Conservation (phyloP, 2,797 vertebrate species). For the Chaetophractus vellerosus region DNA sequence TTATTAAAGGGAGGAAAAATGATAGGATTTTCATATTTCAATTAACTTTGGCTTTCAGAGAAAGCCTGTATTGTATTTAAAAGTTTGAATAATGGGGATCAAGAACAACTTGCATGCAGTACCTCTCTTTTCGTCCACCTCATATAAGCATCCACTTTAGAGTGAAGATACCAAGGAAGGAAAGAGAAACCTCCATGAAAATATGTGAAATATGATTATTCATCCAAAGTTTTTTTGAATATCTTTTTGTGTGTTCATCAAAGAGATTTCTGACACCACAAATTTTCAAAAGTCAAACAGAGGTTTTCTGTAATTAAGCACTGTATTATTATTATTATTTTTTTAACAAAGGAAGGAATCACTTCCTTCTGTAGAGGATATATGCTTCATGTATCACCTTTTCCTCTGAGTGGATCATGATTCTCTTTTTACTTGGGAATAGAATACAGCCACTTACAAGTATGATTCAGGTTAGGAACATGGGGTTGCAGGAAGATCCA, state of each 20-base stretch:
- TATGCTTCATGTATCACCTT: neutral
- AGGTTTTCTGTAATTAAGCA: slow-evolving; percentile 6
- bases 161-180: slow-evolving; percentile 6
- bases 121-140: neutral
- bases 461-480: neutral
- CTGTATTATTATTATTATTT: slow-evolving; percentile 20
- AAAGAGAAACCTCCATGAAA: slow-evolving; percentile 34
- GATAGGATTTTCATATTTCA: slow-evolving; percentile 36
- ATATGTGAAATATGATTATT: neutral
- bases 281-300: slow-evolving; percentile 7
- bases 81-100: slow-evolving; percentile 23
- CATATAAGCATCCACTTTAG: neutral
- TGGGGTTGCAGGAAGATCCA: neutral
- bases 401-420: neutral
- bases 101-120: slow-evolving; percentile 52
- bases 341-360: slow-evolving; percentile 34
- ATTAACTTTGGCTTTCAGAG: slow-evolving; percentile 41
- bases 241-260: neutral
- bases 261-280: slow-evolving; percentile 22
- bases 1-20: slow-evolving; percentile 43
- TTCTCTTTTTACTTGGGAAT: neutral
- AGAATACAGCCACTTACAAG: neutral
- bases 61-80: slow-evolving; percentile 23
- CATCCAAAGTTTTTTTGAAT: slow-evolving; percentile 36
- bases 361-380: slow-evolving; percentile 2